phyloP scores from a whole-genome alignment of 1,140 invertebrate species.

The Dreissena polymorpha region DNA sequence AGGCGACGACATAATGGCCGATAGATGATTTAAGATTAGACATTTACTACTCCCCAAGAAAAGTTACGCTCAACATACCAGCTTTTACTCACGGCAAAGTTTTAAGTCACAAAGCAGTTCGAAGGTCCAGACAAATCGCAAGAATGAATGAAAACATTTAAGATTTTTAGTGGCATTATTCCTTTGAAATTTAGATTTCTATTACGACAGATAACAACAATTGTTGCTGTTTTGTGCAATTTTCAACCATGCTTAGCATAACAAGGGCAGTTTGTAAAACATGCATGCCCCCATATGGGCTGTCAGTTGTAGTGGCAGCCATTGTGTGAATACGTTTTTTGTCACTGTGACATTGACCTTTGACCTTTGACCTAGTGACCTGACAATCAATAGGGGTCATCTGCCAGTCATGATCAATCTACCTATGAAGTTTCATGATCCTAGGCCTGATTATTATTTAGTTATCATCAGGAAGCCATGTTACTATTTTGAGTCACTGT shows the following conservation, averaged over 20 bases:
- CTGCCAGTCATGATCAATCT: no score
- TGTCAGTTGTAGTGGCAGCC: no score
- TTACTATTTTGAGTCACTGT: no score
- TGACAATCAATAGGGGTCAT: no score
- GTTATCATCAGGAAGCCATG: no score
- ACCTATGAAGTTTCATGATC: no score
- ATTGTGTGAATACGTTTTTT: no score
- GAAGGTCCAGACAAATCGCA: neutral
- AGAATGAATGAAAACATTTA: conserved; percentile 17
- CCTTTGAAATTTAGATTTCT: conserved; percentile 34
- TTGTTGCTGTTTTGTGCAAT: conserved; percentile 29
- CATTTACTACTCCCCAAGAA: conserved; percentile 5
- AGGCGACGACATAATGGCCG: conserved; percentile 28
- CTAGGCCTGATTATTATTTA: no score
- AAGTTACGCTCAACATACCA: conserved; percentile 20
- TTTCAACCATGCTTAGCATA: conserved; percentile 33
- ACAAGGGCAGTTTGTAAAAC: no score
- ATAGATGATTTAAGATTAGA: conserved; percentile 13
- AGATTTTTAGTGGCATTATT: conserved; percentile 22
- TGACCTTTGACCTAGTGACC: no score
- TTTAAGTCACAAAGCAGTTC: neutral
- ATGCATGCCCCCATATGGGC: no score
- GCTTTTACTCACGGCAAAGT: conserved; percentile 31
- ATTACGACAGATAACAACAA: conserved; percentile 22
- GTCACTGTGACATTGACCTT: no score